Base-by-base conservation (phyloP, 1,140 invertebrate species). In the Drosophila tsacasi region DNA sequence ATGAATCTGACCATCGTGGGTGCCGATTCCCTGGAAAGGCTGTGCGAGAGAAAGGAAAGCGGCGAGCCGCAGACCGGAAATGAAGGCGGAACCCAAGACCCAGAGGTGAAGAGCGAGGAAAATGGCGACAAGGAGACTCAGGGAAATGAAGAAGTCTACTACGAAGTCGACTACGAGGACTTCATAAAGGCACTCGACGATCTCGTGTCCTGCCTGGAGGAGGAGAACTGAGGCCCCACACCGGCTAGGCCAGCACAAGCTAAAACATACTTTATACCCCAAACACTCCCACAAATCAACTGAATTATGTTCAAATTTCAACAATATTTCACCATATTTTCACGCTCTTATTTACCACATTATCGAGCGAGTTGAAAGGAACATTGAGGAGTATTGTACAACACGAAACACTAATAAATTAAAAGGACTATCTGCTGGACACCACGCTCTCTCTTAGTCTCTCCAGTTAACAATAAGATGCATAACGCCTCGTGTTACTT, bases 1-100 rank as follows among this genome's bases (percentile, higher is more conserved):
- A 17, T 42, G 37, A 52, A 57, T 7, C 42, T 30, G 50, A 64
- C 59, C 25, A 5, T 72, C 3, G 50, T 66, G 15, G 61, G 46
- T 17, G 71, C 35, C 6, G 74, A 60, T 17, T 59, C 19, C 12
- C 25, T 35, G 32, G 32, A 10, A 5, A 35, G 12, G 10, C 5
- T 13, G 32, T 2, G 10, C 10, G 12, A 35, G 4, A 12, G 10
- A 0, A 32, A 32, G 30, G 35, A 37, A 12, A 13, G 35, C 35
- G 12, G 12, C 35, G 35, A 37, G 35, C 35, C 12, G 13, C 35
- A 5, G 35, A 4, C 4, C 12, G 35, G 35, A 37, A 15, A 5
- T 37, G 35, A 37, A 13, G 35, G n/a, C n/a, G n/a, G n/a, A n/a
- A n/a, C n/a, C n/a, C n/a, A 13, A 13, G 2, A 5, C 12, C 35